These are phyloP conservation scores for Apogon talboti DNA, from an alignment of 2,797 vertebrate genomes.

Conservation along the genomic window DNA sequence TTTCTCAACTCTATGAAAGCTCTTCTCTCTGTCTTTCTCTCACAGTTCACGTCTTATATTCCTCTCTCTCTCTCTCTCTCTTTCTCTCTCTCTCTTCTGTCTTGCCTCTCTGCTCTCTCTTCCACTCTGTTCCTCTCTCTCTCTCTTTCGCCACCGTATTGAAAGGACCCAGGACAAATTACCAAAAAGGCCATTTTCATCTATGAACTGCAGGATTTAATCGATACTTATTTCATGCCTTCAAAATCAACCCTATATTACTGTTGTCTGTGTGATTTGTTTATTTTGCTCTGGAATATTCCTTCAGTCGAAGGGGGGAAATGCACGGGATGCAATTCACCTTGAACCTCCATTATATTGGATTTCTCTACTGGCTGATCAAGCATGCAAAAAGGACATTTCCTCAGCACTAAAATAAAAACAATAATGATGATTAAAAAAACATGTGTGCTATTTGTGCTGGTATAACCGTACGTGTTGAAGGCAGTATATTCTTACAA, in stretches of 20 bases:
- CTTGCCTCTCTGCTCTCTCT: constrained; percentile 33
- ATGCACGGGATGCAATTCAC: constrained; percentile 89
- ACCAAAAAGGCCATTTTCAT: constrained; percentile 91
- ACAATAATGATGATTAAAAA: constrained; percentile 89
- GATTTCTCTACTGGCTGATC: constrained; percentile 97
- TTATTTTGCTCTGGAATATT: constrained; percentile 86
- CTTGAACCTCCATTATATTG: constrained; percentile 92
- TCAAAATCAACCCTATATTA: constrained; percentile 88
- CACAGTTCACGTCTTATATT: constrained; percentile 61
- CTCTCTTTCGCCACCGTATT: constrained; percentile 82
- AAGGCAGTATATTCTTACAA: constrained; percentile 83
- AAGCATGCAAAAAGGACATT: constrained; percentile 97
- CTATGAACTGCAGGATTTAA: constrained; percentile 86
- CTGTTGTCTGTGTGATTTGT: constrained; percentile 89
- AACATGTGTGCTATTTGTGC: constrained; percentile 82
- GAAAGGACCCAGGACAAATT: constrained; percentile 96
- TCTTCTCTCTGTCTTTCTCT: constrained; percentile 56
- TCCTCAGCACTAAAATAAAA: constrained; percentile 89
- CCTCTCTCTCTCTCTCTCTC: constrained; percentile 27
- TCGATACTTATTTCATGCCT: constrained; percentile 90
- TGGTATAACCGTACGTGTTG: constrained; percentile 65
- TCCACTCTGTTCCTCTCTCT: constrained; percentile 26
- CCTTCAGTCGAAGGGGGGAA: constrained; percentile 72
- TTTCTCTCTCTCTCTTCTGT: background rate
- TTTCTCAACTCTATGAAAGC: constrained; percentile 84